These are phyloP conservation scores for Carlito syrichta DNA, from an alignment of 2,113 vertebrate genomes.

Conservation along the genomic window DNA sequence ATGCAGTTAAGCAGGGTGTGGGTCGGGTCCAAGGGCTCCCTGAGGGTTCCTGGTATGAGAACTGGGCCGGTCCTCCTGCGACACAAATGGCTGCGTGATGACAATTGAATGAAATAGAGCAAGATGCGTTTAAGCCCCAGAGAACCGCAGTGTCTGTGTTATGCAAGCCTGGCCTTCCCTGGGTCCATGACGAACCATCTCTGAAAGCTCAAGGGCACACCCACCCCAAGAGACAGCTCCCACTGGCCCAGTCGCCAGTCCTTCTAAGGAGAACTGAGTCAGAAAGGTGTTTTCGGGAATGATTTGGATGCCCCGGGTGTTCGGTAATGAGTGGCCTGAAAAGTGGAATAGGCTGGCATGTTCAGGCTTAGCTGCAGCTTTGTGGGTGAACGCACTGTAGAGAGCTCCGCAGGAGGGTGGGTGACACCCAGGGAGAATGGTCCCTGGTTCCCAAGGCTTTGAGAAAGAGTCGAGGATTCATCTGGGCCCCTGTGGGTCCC, in stretches of 20 bases:
- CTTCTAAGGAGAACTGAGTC: neutral
- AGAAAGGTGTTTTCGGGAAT: slow-evolving; percentile 63
- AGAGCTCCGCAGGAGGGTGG: too few relatives aligned
- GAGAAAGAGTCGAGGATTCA: too few relatives aligned
- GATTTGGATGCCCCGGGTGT: slow-evolving; percentile 75
- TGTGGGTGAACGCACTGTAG: too few relatives aligned
- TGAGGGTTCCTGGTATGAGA: too few relatives aligned
- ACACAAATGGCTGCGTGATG: rapidly evolving
- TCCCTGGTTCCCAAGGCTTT: neutral
- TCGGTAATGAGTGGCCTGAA: neutral
- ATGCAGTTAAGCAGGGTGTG: slow-evolving; percentile 28
- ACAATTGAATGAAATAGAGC: neutral
- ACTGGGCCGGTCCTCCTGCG: neutral
- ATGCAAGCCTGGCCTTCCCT: neutral
- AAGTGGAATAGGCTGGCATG: neutral
- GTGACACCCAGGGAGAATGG: rapidly evolving
- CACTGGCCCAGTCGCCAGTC: slow-evolving; percentile 60
- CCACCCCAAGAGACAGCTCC: slow-evolving; percentile 51
- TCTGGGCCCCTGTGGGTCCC: neutral
- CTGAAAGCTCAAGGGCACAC: slow-evolving; percentile 25
- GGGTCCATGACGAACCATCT: neutral
- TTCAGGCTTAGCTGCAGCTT: rapidly evolving
- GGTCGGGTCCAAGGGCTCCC: too few relatives aligned
- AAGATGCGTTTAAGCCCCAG: neutral
- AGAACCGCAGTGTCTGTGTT: neutral